Conservation (phyloP, 2,797 vertebrate genomes). For the Scolopax bukidnonensis region DNA sequence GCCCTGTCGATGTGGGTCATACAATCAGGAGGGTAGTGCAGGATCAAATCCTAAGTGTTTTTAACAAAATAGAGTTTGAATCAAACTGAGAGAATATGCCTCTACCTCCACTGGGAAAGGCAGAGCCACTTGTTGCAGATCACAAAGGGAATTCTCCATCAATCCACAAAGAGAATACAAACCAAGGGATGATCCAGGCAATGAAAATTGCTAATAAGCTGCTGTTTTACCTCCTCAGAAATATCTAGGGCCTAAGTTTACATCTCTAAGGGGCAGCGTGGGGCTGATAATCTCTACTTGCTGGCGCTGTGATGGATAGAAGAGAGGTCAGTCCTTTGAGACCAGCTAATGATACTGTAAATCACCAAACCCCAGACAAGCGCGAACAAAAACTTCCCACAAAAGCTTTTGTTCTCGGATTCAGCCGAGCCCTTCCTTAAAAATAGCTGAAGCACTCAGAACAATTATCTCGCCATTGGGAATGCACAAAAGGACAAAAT, state of each 20-base stretch:
- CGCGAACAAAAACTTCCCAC: constrained; percentile 73
- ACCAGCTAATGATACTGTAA: constrained; percentile 83
- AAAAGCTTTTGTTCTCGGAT: constrained; percentile 71
- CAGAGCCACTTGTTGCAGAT: not conserved
- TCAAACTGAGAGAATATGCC: not conserved
- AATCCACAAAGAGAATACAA: not conserved
- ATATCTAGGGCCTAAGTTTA: not conserved
- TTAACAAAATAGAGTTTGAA: not conserved
- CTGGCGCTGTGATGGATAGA: constrained; percentile 77
- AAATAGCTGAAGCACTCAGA: constrained; percentile 55
- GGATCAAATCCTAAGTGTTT: not conserved
- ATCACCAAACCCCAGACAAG: constrained; percentile 76
- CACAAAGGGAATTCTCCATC: not conserved
- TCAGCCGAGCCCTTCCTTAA: constrained; percentile 73
- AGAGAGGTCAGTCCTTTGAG: constrained; percentile 52
- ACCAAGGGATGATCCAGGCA: not conserved
- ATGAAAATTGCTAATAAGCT: not conserved
- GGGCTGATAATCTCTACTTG: constrained; percentile 35
- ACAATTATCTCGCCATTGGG: constrained; percentile 40
- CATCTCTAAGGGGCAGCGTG: constrained; percentile 23
- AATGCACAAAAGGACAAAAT: constrained; percentile 70
- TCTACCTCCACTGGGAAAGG: not conserved
- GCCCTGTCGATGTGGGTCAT: rapidly evolving
- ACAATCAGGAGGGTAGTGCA: not conserved
- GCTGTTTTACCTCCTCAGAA: not conserved